phyloP scores from a whole-genome alignment of 1,140 invertebrate species.

The Scylla paramamosain region DNA sequence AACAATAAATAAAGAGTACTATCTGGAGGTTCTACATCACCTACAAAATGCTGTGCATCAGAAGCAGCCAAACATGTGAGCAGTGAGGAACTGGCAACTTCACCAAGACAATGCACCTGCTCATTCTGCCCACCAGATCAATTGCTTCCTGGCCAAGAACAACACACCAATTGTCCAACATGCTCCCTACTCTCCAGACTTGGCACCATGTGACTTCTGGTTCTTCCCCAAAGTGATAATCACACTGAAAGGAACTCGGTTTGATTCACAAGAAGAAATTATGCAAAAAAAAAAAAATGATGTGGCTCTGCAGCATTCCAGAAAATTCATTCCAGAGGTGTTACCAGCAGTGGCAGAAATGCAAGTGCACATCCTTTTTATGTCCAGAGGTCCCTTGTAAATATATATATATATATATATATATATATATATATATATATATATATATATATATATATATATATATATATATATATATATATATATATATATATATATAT shows the following conservation, averaged over 20 bases:
- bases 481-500: slow-evolving; percentile 52
- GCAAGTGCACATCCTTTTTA: no score
- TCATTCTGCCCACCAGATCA: no score
- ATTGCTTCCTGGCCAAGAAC: neutral
- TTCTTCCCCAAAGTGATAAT: neutral
- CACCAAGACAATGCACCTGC: neutral
- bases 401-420: slow-evolving; percentile 57
- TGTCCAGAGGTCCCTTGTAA: no score
- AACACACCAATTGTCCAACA: neutral
- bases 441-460: slow-evolving; percentile 40
- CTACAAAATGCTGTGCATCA: neutral
- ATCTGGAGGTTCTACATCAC: neutral
- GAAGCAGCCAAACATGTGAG: neutral
- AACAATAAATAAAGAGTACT: slow-evolving; percentile 26
- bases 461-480: slow-evolving; percentile 43
- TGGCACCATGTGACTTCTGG: neutral
- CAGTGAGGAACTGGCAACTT: neutral
- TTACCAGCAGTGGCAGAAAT: no score
- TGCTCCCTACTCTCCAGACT: neutral
- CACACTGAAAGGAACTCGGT: neutral
- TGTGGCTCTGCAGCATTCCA: no score
- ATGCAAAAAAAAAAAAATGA: neutral
- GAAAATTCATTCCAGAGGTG: no score
- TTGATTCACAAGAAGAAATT: neutral
- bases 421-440: slow-evolving; percentile 43